Evolutionary conservation across 1,140 invertebrate genomes (phyloP).

Genomic region (Cydia strobilella): DNA sequence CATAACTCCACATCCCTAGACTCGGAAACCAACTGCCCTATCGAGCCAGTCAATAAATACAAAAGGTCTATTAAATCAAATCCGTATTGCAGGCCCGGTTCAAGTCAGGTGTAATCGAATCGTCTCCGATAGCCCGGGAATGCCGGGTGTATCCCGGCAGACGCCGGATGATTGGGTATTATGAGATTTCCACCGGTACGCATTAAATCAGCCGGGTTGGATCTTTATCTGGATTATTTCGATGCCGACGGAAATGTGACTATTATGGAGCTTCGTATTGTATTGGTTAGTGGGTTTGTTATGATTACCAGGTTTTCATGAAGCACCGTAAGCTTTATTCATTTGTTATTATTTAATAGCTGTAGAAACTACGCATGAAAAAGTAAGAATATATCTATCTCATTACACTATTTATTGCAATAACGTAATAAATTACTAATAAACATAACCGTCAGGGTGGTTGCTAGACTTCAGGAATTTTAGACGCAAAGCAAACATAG

Average conservation of each 20-base stretch:
- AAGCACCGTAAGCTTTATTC: no score
- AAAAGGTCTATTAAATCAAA: constrained; percentile 43
- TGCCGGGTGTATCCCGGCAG: constrained; percentile 47
- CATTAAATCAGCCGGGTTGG: constrained; percentile 65
- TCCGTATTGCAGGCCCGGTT: constrained; percentile 42
- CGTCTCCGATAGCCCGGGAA: constrained; percentile 39
- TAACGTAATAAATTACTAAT: no score
- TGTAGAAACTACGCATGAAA: no score
- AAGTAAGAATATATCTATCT: no score
- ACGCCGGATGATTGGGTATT: constrained; percentile 68
- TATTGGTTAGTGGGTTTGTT: not conserved
- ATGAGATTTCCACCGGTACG: constrained; percentile 60
- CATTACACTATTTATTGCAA: no score
- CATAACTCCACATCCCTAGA: not conserved
- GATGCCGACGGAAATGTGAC: constrained; percentile 49
- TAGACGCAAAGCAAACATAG: no score
- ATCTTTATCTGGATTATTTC: constrained; percentile 53
- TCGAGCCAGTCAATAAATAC: constrained; percentile 18
- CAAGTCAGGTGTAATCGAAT: constrained; percentile 56
- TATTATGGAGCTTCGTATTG: constrained; percentile 38
- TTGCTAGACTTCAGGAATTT: no score
- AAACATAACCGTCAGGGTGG: no score
- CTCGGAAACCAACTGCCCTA: not conserved
- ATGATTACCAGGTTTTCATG: not conserved
- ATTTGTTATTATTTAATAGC: no score